phyloP scores from a whole-genome alignment of 2,888 invertebrate genomes.

The Zygogramma bicolorata region DNA sequence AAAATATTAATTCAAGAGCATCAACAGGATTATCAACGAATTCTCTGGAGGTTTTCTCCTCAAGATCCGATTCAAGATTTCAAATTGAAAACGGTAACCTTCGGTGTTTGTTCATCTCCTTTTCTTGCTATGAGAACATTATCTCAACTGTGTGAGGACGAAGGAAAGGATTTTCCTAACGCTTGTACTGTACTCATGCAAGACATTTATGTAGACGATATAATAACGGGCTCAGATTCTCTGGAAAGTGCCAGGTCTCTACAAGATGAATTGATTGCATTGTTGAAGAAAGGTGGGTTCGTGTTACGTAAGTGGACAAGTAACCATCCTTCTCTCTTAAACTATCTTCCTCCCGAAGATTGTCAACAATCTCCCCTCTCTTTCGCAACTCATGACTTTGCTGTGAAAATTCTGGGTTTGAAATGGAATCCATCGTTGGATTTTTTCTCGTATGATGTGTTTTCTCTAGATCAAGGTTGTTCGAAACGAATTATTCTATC shows the following conservation, averaged over 20 bases:
- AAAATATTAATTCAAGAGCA: background rate
- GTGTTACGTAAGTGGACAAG: background rate
- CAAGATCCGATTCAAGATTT: conserved; percentile 2
- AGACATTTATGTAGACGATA: too few species aligned
- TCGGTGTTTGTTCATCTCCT: too few species aligned
- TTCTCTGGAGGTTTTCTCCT: conserved; percentile 7
- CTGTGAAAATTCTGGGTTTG: conserved; percentile 6
- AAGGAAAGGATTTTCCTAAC: background rate
- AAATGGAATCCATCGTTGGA: conserved; percentile 11
- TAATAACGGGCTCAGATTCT: too few species aligned
- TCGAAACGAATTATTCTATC: too few species aligned
- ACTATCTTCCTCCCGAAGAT: background rate
- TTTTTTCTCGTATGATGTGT: too few species aligned
- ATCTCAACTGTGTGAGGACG: conserved; percentile 1
- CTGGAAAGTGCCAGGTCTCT: too few species aligned
- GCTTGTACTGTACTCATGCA: background rate
- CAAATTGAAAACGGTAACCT: background rate
- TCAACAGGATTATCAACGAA: background rate
- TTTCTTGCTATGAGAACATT: background rate
- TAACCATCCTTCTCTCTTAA: too few species aligned
- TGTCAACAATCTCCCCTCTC: background rate
- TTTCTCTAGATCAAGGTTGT: too few species aligned
- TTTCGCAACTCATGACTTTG: background rate
- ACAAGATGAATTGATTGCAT: background rate
- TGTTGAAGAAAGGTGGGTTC: background rate